A percentile compares a stretch with the other conserved stretches of the same genome.
Evolutionary conservation across 2,797 vertebrate genomes (phyloP).

Genomic region (Nannoperca obscura): DNA sequence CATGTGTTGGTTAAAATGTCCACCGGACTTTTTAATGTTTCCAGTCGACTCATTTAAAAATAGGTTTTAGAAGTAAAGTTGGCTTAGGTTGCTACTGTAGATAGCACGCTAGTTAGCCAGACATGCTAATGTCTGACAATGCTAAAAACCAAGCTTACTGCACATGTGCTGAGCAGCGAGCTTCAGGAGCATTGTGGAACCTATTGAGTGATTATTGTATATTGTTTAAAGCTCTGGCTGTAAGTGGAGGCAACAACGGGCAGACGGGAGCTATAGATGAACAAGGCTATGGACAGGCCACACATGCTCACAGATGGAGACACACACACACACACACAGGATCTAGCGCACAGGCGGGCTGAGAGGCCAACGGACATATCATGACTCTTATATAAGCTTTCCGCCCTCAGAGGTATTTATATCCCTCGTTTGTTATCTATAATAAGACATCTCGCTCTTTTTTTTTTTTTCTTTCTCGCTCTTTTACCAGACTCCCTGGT

Average conservation of each 20-base stretch:
- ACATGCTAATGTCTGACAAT: not conserved
- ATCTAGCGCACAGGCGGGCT: slow-evolving; percentile 16
- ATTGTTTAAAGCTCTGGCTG: not conserved
- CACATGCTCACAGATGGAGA: slow-evolving; percentile 16
- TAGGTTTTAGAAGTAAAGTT: not conserved
- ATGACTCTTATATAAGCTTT: slow-evolving; percentile 77
- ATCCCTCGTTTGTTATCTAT: slow-evolving; percentile 81
- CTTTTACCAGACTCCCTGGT: slow-evolving; percentile 57
- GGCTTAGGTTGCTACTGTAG: not conserved
- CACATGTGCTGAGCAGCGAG: slow-evolving; percentile 13
- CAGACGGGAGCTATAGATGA: slow-evolving; percentile 11
- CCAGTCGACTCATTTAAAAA: no score
- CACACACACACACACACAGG: slow-evolving; percentile 29
- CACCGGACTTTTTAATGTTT: not conserved
- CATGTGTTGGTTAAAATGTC: not conserved
- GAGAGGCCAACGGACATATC: slow-evolving; percentile 67
- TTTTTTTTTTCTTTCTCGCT: slow-evolving; percentile 19
- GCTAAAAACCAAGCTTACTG: slow-evolving; percentile 4
- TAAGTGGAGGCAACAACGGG: not conserved
- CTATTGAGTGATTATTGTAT: no score
- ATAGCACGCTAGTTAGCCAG: not conserved
- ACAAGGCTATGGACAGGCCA: slow-evolving; percentile 1
- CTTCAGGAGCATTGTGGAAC: slow-evolving; percentile 18
- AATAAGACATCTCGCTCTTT: slow-evolving; percentile 76
- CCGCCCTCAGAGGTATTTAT: slow-evolving; percentile 78